Base-by-base conservation (phyloP, 2,888 invertebrate species). In the Drosophila subsilvestris region DNA sequence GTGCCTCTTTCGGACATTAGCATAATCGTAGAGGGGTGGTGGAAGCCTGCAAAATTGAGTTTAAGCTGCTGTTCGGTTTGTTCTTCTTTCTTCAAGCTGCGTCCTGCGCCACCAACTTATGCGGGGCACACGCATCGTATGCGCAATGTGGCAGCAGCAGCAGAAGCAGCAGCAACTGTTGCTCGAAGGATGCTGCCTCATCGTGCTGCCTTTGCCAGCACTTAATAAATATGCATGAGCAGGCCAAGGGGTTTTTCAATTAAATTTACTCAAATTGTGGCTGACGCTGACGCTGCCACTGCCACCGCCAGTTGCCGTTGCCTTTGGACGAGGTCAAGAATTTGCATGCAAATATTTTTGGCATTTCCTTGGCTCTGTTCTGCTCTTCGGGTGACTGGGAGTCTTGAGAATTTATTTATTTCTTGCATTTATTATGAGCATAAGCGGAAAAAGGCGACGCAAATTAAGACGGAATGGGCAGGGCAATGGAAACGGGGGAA, bases 211-310 rank as follows among this genome's bases (percentile, higher is more conserved):
- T 17, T 17, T 18, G 20, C 37, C n/a, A 14, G 37, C 29, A 60
- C 61, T 56, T 79, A 71, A 86, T 86, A 84, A 86, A 86, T 86
- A 86, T 86, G 88, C 76, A 86, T 88, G 79, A 88, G 79, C 66
- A n/a, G 72, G 43, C 50, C 57, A 74, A 74, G 79, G 84, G 78
- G 63, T 48, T 88, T 88, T 82, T 88, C 79, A 86, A 86, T 88
- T 86, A 88, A 86, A 80, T 86, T 86, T 80, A 76, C 80, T 83
- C 55, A 69, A 88, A 78, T 76, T 87, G 77, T 62, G 84, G 75
- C 67, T 68, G 74, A 58, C 56, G 54, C 14, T 37, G 48, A 10
- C 45, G 42, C 29, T 47, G 49, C 29, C 6, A 6, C 25, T 48
- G 55, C 42, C 32, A n/a, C 32, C 49, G 14, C 44, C 22, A 29